Evolutionary conservation across 2,888 invertebrate genomes (phyloP).

Genomic region (Odontocolon sp.): DNA sequence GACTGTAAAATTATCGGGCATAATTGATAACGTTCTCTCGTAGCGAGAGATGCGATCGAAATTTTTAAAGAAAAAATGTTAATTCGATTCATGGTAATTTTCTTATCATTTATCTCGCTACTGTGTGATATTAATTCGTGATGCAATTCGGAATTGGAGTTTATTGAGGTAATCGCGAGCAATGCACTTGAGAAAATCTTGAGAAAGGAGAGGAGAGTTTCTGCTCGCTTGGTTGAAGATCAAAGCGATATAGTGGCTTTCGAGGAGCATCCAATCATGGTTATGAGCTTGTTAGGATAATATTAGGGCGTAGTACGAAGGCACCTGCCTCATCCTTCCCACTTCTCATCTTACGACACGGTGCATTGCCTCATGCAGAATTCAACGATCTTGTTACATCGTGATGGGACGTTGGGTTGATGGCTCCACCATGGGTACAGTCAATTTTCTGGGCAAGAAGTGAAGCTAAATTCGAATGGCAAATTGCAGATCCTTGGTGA

Average conservation of each 20-base stretch:
- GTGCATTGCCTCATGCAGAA: conserved; percentile 30
- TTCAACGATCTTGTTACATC: conserved; percentile 44
- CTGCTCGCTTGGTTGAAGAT: background rate
- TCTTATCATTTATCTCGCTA: background rate
- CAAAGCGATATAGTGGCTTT: conserved; percentile 17
- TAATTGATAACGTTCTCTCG: background rate
- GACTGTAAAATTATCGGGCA: background rate
- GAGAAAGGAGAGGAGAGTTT: background rate
- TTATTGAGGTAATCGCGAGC: conserved; percentile 17
- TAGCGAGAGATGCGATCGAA: background rate
- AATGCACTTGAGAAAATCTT: background rate
- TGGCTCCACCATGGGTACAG: background rate
- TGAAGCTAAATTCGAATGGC: too few species aligned
- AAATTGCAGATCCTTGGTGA: too few species aligned
- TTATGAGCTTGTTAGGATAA: conserved; percentile 52
- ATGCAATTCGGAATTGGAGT: conserved; percentile 16
- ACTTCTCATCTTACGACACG: background rate
- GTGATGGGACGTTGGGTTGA: conserved; percentile 1
- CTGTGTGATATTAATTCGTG: conserved; percentile 10
- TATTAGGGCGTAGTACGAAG: conserved; percentile 33
- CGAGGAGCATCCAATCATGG: conserved; percentile 26
- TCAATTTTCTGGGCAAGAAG: too few species aligned
- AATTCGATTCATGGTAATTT: background rate
- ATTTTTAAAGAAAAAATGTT: background rate
- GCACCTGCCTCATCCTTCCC: conserved; percentile 14